Percentiles rank a stretch among this genome's conserved stretches.
phyloP scores from a whole-genome alignment of 2,113 vertebrate species.

The Rhinogobius similis region DNA sequence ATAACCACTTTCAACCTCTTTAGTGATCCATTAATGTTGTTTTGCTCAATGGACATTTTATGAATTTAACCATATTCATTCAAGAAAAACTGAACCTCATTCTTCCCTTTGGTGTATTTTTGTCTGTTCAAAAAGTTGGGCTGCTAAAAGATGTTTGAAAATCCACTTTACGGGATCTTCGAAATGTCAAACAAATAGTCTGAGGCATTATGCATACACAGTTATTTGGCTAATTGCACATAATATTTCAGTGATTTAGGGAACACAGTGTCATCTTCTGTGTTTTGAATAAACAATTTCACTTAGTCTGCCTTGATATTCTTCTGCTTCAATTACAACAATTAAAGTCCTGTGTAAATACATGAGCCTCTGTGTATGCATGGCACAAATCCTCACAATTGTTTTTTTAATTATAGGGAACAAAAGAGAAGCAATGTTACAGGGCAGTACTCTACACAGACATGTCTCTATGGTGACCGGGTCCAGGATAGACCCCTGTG shows the following conservation, averaged over 20 bases:
- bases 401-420: constrained; percentile 69
- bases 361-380: constrained; percentile 10
- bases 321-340: constrained; percentile 22
- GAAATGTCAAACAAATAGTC: not conserved
- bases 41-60: too few species aligned
- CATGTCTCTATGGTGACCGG: constrained; percentile 48
- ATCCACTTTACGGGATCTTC: not conserved
- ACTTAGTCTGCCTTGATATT: not conserved
- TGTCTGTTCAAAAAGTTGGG: not conserved
- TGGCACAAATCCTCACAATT: constrained; percentile 39
- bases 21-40: too few species aligned
- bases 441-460: constrained; percentile 39
- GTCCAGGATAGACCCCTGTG: constrained; percentile 12
- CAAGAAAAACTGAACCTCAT: too few species aligned
- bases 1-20: too few species aligned
- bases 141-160: not conserved
- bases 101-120: too few species aligned
- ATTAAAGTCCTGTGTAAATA: constrained; percentile 34
- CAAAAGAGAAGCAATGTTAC: constrained; percentile 37
- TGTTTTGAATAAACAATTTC: constrained; percentile 27
- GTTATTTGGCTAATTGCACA: not conserved
- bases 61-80: too few species aligned
- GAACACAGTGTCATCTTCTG: constrained; percentile 5
- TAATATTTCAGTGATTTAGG: not conserved
- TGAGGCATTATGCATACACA: not conserved